Evolutionary conservation across 2,113 vertebrate genomes (phyloP), one percentile per base, ranked within the genome.

Genomic region (Formicarius rufipectus): DNA sequence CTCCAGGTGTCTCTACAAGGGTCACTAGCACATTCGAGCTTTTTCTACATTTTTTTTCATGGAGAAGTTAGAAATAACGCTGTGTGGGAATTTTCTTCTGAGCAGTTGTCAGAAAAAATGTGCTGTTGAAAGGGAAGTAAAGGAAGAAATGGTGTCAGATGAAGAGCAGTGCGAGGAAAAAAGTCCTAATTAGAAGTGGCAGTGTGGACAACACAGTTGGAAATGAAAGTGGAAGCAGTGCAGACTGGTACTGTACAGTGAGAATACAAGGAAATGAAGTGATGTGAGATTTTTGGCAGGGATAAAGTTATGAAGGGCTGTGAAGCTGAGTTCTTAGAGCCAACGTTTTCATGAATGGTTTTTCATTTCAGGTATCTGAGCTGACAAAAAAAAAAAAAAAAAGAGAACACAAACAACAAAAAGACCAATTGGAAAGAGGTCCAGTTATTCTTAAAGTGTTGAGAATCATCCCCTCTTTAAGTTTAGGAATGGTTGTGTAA

Each of bases 321-420:
- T 77, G 68, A 92, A 86, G 19, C 18, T 63, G 23, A 44, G 19
- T 71, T 95, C 23, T 31, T 77, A 68, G 35, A 90, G 35, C 17
- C 55, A 84, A 52, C 7, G 14, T 86, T 55, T 85, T 76, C 25
- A 63, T 39, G 1, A 90, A 53, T 76, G 27, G 45, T 23, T 91
- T 87, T 94, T 90, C 80, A 83, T 88, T 92, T 94, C 90, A 88
- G 47, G 50, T 93, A 37, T 62, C 71, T 88, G 72, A 80, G n/a
- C 8, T 77, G 67, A 37, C 50, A 80, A 71, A 60, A 52, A 58
- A 7, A 37, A 25, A 17, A 7, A 35, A 28, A 30, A 14, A 30
- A 22, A n/a, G n/a, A 7, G 18, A n/a, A 20, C 9, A 39, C 39
- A 80, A 73, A 10, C 31, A 76, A 93, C 4, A 7, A 31, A 68